These are phyloP conservation scores for Xestia c-nigrum DNA, from an alignment of 2,888 invertebrate species.

Conservation along the genomic window DNA sequence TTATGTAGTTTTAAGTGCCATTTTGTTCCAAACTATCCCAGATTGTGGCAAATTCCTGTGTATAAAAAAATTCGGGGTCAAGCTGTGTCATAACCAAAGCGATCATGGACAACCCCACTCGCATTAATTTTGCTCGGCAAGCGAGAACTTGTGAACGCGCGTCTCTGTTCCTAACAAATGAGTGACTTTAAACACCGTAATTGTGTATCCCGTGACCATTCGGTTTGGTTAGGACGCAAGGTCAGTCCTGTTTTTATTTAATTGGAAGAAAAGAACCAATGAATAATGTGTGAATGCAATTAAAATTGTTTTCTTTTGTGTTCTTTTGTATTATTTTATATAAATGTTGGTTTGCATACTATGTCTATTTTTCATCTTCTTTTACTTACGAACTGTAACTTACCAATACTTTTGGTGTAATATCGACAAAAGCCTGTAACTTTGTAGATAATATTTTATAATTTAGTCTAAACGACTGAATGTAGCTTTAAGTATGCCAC, in stretches of 20 bases:
- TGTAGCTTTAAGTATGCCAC: slow-evolving; percentile 73
- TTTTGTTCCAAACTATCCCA: neutral
- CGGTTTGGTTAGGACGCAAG: neutral
- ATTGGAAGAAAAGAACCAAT: neutral
- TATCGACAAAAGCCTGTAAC: slow-evolving; percentile 20
- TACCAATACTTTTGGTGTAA: slow-evolving; percentile 8
- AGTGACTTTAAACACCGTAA: neutral
- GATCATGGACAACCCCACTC: neutral
- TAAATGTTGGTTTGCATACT: neutral
- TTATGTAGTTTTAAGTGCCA: neutral
- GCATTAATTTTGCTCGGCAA: neutral
- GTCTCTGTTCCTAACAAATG: neutral
- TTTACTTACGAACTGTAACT: slow-evolving; percentile 6
- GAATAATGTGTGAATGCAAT: neutral
- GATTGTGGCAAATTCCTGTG: neutral
- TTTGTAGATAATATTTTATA: slow-evolving; percentile 49
- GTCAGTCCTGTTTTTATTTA: neutral
- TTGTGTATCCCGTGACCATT: neutral
- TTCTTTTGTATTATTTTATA: neutral
- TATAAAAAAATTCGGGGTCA: neutral
- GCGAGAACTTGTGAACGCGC: neutral
- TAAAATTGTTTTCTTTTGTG: neutral
- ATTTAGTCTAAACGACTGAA: slow-evolving; percentile 76
- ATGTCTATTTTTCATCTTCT: neutral
- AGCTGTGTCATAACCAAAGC: neutral